A percentile compares a stretch with the other conserved stretches of the same genome.
Evolutionary conservation across 2,797 vertebrate genomes (phyloP).

Genomic region (Nothura maculosa): DNA sequence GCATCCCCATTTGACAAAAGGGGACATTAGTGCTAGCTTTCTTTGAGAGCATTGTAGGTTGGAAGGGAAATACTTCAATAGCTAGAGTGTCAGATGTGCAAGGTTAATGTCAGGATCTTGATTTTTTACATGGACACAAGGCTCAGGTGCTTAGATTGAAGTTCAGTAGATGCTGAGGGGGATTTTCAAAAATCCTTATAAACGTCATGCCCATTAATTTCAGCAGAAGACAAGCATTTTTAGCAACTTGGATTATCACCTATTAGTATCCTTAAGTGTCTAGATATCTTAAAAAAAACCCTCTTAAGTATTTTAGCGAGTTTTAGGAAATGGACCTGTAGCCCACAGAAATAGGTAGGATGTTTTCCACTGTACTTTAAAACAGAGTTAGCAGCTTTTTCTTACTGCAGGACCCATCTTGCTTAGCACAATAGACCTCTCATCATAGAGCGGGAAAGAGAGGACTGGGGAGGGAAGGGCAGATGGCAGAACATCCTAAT

Average conservation of each 20-base stretch:
- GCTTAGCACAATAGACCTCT: conserved; percentile 1
- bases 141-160: neutral
- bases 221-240: neutral
- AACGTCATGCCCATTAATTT: neutral
- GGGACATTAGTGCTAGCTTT: neutral
- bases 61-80: neutral
- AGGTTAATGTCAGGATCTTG: neutral
- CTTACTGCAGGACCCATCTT: neutral
- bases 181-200: neutral
- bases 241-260: neutral
- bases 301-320: neutral
- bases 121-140: neutral
- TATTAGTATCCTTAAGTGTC: neutral
- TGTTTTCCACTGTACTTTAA: neutral
- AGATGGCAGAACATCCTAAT: conserved; percentile 55
- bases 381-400: neutral
- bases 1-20: neutral
- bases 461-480: conserved; percentile 13
- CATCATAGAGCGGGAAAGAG: neutral
- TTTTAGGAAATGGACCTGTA: neutral
- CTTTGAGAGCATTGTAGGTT: neutral
- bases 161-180: neutral
- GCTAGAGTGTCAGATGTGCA: neutral
- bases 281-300: neutral
- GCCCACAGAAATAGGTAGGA: neutral